A percentile compares a stretch with the other conserved stretches of the same genome.
These are phyloP conservation scores for Drosophila albomicans DNA, from an alignment of 1,140 invertebrate genomes.

Conservation along the genomic window DNA sequence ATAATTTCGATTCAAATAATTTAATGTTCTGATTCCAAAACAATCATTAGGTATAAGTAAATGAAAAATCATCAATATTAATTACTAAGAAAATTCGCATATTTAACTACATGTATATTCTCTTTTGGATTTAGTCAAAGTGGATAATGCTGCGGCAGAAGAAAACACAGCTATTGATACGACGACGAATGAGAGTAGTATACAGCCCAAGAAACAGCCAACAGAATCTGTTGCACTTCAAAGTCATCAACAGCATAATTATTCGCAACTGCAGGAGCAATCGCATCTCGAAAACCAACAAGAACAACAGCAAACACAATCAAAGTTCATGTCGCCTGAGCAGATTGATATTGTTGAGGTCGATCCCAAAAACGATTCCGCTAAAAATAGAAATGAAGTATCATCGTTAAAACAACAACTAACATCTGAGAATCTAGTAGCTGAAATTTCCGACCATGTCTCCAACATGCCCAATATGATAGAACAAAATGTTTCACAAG, in stretches of 20 bases:
- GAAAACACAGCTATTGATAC: not conserved
- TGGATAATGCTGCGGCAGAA: conserved; percentile 52
- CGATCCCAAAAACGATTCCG: not conserved
- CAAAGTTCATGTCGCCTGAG: conserved; percentile 25
- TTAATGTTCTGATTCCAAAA: no score
- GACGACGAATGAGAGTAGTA: conserved; percentile 27
- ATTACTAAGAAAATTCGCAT: no score
- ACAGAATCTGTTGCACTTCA: conserved; percentile 1
- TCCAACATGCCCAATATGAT: conserved; percentile 4
- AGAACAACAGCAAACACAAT: conserved; percentile 9
- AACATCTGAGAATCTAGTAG: not conserved
- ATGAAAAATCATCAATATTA: no score
- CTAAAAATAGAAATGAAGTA: not conserved
- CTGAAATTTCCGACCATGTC: not conserved
- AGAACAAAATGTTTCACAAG: not conserved
- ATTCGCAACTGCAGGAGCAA: conserved; percentile 7
- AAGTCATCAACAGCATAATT: not conserved
- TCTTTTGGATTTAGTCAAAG: conserved; percentile 34
- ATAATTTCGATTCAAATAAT: no score
- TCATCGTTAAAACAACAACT: not conserved
- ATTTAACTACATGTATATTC: not conserved
- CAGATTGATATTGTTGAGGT: not conserved
- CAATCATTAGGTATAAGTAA: no score
- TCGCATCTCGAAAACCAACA: not conserved
- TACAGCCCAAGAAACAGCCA: conserved; percentile 7